Conservation (phyloP, 1,140 invertebrate genomes). For the Panagrolaimus sp. region DNA sequence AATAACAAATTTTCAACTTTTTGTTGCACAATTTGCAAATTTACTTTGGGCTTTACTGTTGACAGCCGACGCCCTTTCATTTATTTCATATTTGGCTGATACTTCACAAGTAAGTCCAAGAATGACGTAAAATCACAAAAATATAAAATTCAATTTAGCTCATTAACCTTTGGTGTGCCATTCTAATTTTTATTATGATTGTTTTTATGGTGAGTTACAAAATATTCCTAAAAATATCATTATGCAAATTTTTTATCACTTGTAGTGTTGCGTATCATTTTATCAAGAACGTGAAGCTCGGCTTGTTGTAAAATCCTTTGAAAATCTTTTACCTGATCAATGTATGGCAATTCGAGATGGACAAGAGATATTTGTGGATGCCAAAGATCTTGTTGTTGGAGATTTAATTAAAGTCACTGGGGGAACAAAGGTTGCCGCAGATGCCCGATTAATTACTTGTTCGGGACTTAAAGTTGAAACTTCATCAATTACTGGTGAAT, state of each 20-base stretch:
- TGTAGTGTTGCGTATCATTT: conserved; percentile 43
- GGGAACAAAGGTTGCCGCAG: conserved; percentile 86
- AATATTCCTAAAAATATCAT: conserved; percentile 30
- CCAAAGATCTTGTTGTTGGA: conserved; percentile 82
- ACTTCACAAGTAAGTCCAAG: conserved; percentile 11
- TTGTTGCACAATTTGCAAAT: conserved; percentile 31
- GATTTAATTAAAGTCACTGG: conserved; percentile 91
- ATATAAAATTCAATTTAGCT: too few relatives aligned
- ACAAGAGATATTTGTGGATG: conserved; percentile 78
- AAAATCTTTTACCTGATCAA: conserved; percentile 67
- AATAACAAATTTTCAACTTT: conserved; percentile 30
- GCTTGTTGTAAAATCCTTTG: conserved; percentile 34
- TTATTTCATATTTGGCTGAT: conserved; percentile 25
- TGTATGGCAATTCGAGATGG: conserved; percentile 88
- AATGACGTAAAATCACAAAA: conserved; percentile 12
- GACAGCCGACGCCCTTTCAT: conserved; percentile 21
- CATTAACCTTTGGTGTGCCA: too few relatives aligned
- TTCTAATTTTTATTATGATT: too few relatives aligned
- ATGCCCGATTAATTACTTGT: conserved; percentile 81
- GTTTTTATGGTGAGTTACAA: conserved; percentile 22
- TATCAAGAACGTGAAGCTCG: conserved; percentile 40
- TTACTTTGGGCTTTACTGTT: conserved; percentile 34
- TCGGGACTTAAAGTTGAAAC: conserved; percentile 67
- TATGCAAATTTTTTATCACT: conserved; percentile 39
- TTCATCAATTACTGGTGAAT: conserved; percentile 73